Evolutionary conservation across 2,888 invertebrate genomes (phyloP).

Genomic region (Machimus rusticus): DNA sequence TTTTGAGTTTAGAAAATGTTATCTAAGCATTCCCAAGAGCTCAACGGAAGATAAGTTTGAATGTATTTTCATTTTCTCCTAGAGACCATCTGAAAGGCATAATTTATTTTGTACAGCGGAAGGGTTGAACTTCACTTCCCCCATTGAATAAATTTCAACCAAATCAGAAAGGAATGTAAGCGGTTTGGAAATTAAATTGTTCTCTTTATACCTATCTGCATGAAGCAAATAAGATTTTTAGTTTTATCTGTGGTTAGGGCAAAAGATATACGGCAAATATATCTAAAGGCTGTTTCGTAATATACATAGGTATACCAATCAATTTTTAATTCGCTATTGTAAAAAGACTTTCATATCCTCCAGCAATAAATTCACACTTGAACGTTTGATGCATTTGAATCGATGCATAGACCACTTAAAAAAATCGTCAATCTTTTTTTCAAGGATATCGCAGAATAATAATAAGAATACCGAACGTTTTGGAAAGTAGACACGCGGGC

Average conservation of each 20-base stretch:
- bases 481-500: too few relatives aligned
- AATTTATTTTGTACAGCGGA: slow-evolving; percentile 27
- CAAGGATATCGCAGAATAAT: too few relatives aligned
- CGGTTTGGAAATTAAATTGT: slow-evolving; percentile 9
- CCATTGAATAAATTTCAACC: neutral
- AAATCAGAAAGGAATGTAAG: neutral
- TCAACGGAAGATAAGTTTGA: neutral
- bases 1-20: neutral
- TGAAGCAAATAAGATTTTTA: neutral
- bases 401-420: too few relatives aligned
- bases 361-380: too few relatives aligned
- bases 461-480: too few relatives aligned
- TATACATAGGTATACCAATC: too few relatives aligned
- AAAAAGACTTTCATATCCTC: too few relatives aligned
- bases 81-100: neutral
- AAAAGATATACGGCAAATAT: too few relatives aligned
- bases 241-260: neutral
- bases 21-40: neutral
- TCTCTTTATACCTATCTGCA: neutral
- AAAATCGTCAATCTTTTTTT: too few relatives aligned
- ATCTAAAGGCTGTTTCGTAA: too few relatives aligned
- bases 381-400: too few relatives aligned
- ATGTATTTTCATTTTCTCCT: neutral
- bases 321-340: too few relatives aligned
- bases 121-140: slow-evolving; percentile 21